Percentiles rank a stretch among this genome's conserved stretches.
Evolutionary conservation across 2,888 invertebrate species (phyloP).

Genomic region (Dascillus cervinus): DNA sequence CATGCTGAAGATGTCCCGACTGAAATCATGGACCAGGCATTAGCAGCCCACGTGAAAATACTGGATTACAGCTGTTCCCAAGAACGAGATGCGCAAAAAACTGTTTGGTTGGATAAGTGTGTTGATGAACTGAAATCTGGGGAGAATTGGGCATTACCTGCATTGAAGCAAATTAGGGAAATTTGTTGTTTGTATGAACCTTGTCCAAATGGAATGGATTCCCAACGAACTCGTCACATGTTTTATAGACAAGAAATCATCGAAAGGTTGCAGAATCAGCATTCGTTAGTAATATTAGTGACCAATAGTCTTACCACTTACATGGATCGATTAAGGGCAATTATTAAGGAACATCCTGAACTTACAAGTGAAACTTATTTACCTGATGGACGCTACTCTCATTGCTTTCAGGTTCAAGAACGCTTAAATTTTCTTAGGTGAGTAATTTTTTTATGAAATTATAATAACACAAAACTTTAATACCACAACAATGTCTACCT

Average conservation of each 20-base stretch:
- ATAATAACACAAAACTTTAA: no score
- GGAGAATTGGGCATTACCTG: constrained; percentile 89
- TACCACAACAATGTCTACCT: no score
- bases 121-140: constrained; percentile 88
- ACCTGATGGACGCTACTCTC: constrained; percentile 86
- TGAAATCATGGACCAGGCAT: constrained; percentile 94
- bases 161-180: constrained; percentile 90
- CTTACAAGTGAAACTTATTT: constrained; percentile 71
- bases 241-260: constrained; percentile 56
- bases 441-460: no score
- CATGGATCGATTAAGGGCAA: constrained; percentile 75
- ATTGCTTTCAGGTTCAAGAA: constrained; percentile 88
- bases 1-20: constrained; percentile 94
- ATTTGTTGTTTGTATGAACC: constrained; percentile 93
- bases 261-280: constrained; percentile 83
- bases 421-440: constrained; percentile 75
- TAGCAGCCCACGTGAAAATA: constrained; percentile 93
- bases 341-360: constrained; percentile 62
- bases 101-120: constrained; percentile 88
- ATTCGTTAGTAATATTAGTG: constrained; percentile 87
- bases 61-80: constrained; percentile 96
- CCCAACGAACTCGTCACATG: constrained; percentile 49
- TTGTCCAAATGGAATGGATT: constrained; percentile 52
- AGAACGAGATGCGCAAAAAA: constrained; percentile 93
- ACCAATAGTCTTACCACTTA: constrained; percentile 86